These are phyloP conservation scores for Erynnis tages DNA, from an alignment of 2,888 invertebrate species.

Conservation along the genomic window DNA sequence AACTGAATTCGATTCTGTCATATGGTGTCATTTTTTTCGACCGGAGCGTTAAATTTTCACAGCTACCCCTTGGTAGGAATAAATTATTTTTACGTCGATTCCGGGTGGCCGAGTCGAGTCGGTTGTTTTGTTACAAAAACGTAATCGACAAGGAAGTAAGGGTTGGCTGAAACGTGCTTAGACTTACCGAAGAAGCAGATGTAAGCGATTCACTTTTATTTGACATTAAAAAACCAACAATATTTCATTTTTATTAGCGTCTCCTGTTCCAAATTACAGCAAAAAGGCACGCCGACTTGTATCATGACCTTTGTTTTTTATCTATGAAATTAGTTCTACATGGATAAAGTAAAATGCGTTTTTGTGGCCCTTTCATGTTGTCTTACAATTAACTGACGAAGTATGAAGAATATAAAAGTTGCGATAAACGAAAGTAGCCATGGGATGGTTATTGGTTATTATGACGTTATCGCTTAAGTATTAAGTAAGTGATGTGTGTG, in stretches of 20 bases:
- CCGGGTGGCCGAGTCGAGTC: slow-evolving; percentile 68
- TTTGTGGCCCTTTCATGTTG: background rate
- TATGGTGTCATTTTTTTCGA: slow-evolving; percentile 70
- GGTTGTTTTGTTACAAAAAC: slow-evolving; percentile 57
- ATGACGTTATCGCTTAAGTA: too few species aligned
- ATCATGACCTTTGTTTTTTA: slow-evolving; percentile 13
- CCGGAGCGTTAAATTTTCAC: slow-evolving; percentile 70
- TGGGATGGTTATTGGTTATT: too few species aligned
- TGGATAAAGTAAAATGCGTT: background rate
- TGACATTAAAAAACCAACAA: slow-evolving; percentile 12
- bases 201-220: slow-evolving; percentile 32
- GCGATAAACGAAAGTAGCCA: too few species aligned
- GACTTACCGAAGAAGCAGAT: slow-evolving; percentile 48
- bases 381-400: background rate
- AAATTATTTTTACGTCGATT: slow-evolving; percentile 76
- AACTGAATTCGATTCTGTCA: slow-evolving; percentile 50
- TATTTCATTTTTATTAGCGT: slow-evolving; percentile 23
- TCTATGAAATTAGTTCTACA: slow-evolving; percentile 6
- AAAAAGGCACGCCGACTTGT: background rate
- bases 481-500: too few species aligned
- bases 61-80: slow-evolving; percentile 69
- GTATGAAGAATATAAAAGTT: too few species aligned
- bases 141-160: slow-evolving; percentile 68
- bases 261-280: slow-evolving; percentile 7
- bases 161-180: slow-evolving; percentile 56